Evolutionary conservation across 2,113 vertebrate species (phyloP).

Genomic region (Anoplopoma fimbria): DNA sequence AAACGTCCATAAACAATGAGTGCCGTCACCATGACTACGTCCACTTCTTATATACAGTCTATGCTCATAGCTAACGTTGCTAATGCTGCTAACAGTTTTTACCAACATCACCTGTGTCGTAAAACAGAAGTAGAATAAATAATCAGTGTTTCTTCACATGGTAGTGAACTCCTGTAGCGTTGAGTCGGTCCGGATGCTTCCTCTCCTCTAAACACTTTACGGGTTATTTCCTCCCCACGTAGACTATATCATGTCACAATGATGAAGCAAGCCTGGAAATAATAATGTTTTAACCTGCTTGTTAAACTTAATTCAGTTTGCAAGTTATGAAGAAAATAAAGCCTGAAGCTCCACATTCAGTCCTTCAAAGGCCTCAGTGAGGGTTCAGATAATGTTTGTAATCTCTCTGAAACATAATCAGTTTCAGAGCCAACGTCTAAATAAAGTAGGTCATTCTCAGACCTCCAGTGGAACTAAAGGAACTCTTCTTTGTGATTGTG

Average conservation of each 20-base stretch:
- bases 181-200: neutral
- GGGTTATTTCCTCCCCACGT: neutral
- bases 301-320: conserved; percentile 34
- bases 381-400: neutral
- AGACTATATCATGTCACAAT: conserved; percentile 9
- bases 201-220: conserved; percentile 22
- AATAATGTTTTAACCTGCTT: conserved; percentile 26
- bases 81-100: no score
- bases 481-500: neutral
- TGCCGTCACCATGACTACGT: no score
- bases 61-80: no score
- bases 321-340: conserved; percentile 52
- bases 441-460: neutral
- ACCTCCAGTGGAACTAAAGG: neutral
- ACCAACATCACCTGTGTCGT: neutral
- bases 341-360: neutral
- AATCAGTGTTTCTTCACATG: no score
- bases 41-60: no score
- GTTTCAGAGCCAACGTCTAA: no score
- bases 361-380: conserved; percentile 9
- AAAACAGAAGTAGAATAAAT: neutral
- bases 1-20: no score
- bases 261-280: conserved; percentile 35
- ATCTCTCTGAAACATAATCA: conserved; percentile 1
- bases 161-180: neutral